These are phyloP conservation scores for Eospalax fontanierii DNA, from an alignment of 2,797 vertebrate genomes.

Conservation along the genomic window DNA sequence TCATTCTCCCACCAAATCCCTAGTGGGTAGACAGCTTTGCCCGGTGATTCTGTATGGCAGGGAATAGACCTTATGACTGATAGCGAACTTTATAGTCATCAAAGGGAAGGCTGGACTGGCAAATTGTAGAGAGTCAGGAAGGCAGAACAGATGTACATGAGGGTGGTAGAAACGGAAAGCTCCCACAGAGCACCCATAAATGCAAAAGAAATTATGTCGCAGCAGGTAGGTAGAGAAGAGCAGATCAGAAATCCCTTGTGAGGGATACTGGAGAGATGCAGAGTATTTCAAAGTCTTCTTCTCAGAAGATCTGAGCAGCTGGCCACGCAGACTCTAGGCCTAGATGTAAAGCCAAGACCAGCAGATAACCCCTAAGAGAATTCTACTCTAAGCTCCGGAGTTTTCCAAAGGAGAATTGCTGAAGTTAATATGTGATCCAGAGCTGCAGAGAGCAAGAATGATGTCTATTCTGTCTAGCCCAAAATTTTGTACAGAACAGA, in stretches of 20 bases:
- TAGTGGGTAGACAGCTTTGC: neutral
- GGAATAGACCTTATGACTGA: neutral
- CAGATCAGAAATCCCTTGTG: neutral
- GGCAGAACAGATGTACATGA: fast-evolving
- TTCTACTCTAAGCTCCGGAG: neutral
- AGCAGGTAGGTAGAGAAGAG: neutral
- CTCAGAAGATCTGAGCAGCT: neutral
- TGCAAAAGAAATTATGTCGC: neutral
- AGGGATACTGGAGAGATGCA: neutral
- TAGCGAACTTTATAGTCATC: neutral
- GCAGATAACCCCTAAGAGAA: neutral
- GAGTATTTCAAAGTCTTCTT: neutral
- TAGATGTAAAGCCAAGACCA: neutral
- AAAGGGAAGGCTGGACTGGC: neutral
- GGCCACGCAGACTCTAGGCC: neutral
- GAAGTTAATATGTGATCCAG: neutral
- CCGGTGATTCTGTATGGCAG: neutral
- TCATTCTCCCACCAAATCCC: fast-evolving
- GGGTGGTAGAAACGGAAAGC: neutral
- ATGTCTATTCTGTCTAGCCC: neutral
- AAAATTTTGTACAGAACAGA: neutral
- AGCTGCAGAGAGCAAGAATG: neutral
- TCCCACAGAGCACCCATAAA: neutral
- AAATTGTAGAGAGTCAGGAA: neutral
- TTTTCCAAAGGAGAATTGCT: neutral